Conservation (phyloP, 1,140 invertebrate genomes). For the Venturia canescens region DNA sequence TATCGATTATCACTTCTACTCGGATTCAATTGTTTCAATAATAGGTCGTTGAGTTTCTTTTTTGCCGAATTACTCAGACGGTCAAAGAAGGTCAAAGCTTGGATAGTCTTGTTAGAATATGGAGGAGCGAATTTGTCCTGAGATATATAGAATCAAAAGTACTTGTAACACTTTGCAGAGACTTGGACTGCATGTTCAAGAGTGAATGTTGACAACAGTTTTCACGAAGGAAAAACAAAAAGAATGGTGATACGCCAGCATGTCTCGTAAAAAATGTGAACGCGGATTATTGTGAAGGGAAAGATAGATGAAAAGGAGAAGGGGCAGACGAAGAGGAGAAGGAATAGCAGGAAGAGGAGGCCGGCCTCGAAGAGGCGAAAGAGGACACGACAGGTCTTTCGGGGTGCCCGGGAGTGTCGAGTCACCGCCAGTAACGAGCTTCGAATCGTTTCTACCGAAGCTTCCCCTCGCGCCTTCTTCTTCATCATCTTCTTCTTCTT, state of each 20-base stretch:
- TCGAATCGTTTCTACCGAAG: conserved; percentile 46
- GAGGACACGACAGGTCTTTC: conserved; percentile 50
- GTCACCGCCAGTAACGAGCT: conserved; percentile 74
- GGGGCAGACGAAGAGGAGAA: not conserved
- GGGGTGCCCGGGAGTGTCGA: conserved; percentile 65
- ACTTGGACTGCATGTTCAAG: too few species aligned
- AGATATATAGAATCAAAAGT: too few species aligned
- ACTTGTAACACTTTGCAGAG: too few species aligned
- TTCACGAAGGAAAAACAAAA: not conserved
- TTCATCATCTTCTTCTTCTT: conserved; percentile 29
- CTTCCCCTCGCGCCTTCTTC: conserved; percentile 28
- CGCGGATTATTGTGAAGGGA: not conserved
- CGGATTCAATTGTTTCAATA: too few species aligned
- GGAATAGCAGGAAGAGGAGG: conserved; percentile 45
- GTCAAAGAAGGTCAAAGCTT: too few species aligned
- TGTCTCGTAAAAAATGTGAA: not conserved
- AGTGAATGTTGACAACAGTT: too few species aligned
- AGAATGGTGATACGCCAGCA: not conserved
- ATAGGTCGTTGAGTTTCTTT: too few species aligned
- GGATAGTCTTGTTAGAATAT: too few species aligned
- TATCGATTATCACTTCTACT: too few species aligned
- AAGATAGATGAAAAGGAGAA: not conserved
- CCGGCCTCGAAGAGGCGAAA: conserved; percentile 22
- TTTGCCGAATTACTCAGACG: too few species aligned
- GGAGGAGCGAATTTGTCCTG: too few species aligned